Evolutionary conservation across 2,797 vertebrate species (phyloP), one percentile per base, ranked within the genome.

Genomic region (Holocentrus rufus): DNA sequence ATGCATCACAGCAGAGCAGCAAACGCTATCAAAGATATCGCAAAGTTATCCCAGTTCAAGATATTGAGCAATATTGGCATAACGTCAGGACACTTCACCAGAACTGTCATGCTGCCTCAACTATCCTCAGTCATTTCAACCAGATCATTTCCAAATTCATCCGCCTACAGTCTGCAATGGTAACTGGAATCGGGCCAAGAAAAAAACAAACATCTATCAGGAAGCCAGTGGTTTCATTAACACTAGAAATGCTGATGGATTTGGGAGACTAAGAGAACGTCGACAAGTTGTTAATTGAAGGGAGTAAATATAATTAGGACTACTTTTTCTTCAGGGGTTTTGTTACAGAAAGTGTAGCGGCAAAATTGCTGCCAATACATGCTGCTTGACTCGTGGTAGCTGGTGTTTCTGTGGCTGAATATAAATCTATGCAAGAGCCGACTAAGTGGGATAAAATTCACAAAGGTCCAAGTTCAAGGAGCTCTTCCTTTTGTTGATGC

Each of bases 81-180:
- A 42, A 23, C 13, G 50, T 53, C 50, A 23, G 13, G 20, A 53
- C 49, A 50, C 50, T 67, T 74, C 65, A 60, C 58, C 50, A 80
- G 53, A 61, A 85, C 72, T 84, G 72, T 74, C 18, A 23, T 34
- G 54, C 64, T 72, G 47, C 36, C 62, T 75, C 23, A 64, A 49
- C 65, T 20, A 42, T 39, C 20, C 25, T 53, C 23, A 30, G 31
- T 25, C 15, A 23, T 66, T 46, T 55, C 47, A 57, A 68, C 5
- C 22, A 61, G 57, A 84, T 58, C 65, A 47, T 34, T 53, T 54
- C 22, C 61, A 55, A 36, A 42, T 70, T 44, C 10, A 49, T 42
- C 50, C 18, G 22, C 54, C 39, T 52, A 20, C 23, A 70, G 49
- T 39, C 58, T 69, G 18, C 53, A 27, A 13, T 25, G 20, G 15